Evolutionary conservation across 2,888 invertebrate genomes (phyloP).

Genomic region (Ligdia adustata): DNA sequence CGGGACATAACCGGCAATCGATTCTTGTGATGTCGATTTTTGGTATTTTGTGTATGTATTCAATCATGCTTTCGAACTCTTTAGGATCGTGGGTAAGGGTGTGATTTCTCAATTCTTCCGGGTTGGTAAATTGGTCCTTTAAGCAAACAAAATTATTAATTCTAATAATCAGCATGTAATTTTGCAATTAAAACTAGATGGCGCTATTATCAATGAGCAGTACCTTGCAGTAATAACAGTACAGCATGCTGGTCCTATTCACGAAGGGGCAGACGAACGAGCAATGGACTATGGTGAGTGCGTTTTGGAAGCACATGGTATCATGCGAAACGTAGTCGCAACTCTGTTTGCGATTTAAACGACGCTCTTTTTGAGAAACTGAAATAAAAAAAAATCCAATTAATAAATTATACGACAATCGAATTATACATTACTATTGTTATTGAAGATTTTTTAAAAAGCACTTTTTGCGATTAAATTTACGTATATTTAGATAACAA

Average conservation of each 20-base stretch:
- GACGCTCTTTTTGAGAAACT: conserved; percentile 35
- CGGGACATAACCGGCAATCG: conserved; percentile 66
- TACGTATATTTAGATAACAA: too few species aligned
- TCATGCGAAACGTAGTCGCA: conserved; percentile 50
- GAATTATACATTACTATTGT: too few species aligned
- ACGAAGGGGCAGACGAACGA: conserved; percentile 71
- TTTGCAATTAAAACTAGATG: too few species aligned
- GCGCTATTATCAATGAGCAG: not conserved
- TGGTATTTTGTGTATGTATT: conserved; percentile 67
- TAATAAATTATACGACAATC: too few species aligned
- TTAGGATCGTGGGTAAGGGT: conserved; percentile 65
- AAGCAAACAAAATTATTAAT: too few species aligned
- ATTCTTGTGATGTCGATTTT: conserved; percentile 73
- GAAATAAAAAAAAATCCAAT: conserved; percentile 17
- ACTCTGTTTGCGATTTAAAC: conserved; percentile 2
- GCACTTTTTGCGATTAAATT: too few species aligned
- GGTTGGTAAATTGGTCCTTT: conserved; percentile 67
- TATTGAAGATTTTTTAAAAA: too few species aligned
- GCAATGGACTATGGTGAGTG: conserved; percentile 60
- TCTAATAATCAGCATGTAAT: too few species aligned
- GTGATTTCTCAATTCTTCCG: conserved; percentile 65
- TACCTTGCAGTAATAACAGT: conserved; percentile 68
- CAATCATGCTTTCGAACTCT: conserved; percentile 59
- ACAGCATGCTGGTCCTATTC: conserved; percentile 70
- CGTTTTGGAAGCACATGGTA: conserved; percentile 59